Evolutionary conservation across 2,888 invertebrate species (phyloP).

Genomic region (Lumbricus terrestris): DNA sequence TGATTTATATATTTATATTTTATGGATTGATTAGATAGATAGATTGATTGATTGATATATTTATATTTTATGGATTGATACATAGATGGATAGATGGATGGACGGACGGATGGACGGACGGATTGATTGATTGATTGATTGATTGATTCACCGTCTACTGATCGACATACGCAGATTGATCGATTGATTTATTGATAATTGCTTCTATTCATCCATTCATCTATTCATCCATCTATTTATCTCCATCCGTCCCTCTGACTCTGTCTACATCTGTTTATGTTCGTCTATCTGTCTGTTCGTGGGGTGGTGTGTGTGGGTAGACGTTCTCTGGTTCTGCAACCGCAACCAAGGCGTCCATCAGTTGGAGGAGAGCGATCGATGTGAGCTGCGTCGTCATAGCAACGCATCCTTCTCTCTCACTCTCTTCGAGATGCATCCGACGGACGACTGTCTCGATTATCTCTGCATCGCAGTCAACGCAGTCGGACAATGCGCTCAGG

Average conservation of each 20-base stretch:
- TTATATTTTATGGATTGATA: too few species aligned
- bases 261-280: not conserved
- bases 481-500: not conserved
- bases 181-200: too few species aligned
- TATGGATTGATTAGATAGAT: too few species aligned
- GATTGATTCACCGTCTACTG: not conserved
- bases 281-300: not conserved
- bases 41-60: not conserved
- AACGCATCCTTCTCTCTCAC: not conserved
- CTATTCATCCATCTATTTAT: not conserved
- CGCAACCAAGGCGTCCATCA: conserved; percentile 13
- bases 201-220: too few species aligned
- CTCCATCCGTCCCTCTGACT: not conserved
- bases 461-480: conserved; percentile 12
- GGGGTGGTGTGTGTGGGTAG: not conserved
- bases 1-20: not conserved
- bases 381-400: conserved; percentile 9
- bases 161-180: too few species aligned
- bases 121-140: not conserved
- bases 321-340: conserved; percentile 5
- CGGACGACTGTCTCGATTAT: not conserved
- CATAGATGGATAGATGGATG: too few species aligned
- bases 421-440: not conserved
- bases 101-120: too few species aligned
- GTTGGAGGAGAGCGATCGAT: not conserved